Conservation (phyloP, 2,888 invertebrate genomes). For the Stenichneumon culpator region DNA sequence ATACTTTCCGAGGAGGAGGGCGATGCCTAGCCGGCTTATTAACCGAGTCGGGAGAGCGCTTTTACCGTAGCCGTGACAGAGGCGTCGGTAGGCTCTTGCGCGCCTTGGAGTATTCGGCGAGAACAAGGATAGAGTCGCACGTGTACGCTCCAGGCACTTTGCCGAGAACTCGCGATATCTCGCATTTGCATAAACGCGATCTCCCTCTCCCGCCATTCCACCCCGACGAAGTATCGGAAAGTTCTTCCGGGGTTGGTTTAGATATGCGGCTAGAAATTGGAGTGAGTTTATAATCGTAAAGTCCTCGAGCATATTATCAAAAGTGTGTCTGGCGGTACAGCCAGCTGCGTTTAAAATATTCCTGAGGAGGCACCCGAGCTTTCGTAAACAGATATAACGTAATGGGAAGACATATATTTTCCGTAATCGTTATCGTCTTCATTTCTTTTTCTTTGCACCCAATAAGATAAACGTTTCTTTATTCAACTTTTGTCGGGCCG, state of each 20-base stretch:
- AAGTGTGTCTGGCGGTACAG: conserved; percentile 4
- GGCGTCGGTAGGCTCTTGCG: conserved; percentile 2
- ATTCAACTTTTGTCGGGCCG: neutral
- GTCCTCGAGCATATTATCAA: conserved; percentile 29
- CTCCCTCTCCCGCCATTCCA: neutral
- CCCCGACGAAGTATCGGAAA: conserved; percentile 24
- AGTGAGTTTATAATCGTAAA: conserved; percentile 34
- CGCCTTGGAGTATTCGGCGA: conserved; percentile 24
- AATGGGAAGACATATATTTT: neutral
- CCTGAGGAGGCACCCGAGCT: neutral
- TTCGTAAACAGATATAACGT: conserved; percentile 10
- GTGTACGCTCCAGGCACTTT: conserved; percentile 36
- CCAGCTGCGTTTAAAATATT: conserved; percentile 17
- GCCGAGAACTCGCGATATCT: conserved; percentile 50
- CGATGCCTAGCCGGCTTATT: conserved; percentile 32
- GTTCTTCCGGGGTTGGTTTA: conserved; percentile 14
- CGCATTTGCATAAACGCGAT: conserved; percentile 44
- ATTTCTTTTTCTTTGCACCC: neutral
- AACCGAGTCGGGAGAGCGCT: conserved; percentile 17
- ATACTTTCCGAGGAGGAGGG: conserved; percentile 27
- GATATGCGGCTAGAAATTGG: conserved; percentile 18
- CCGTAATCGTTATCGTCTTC: neutral
- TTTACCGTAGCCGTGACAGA: conserved; percentile 1
- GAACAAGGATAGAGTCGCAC: conserved; percentile 29
- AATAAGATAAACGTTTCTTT: neutral